Conservation (phyloP, 2,113 vertebrate genomes). For the Coryphaenoides rupestris region DNA sequence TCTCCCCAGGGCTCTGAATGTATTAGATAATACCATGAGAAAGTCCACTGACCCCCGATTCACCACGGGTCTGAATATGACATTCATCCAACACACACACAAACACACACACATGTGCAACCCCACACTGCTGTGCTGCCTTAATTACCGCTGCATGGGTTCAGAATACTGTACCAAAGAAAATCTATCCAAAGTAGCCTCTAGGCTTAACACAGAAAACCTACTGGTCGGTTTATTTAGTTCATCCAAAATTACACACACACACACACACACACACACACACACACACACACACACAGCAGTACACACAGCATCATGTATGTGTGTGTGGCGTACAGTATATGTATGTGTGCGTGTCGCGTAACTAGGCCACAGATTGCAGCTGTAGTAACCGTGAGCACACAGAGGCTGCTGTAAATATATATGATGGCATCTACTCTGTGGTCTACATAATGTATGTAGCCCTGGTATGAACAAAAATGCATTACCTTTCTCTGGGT, state of each 20-base stretch:
- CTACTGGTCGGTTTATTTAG: background rate
- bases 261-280: too few species aligned
- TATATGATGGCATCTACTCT: background rate
- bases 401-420: conserved; percentile 1
- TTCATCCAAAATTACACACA: too few species aligned
- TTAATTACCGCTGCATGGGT: too few species aligned
- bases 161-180: too few species aligned
- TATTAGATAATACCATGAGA: too few species aligned
- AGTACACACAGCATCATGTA: background rate
- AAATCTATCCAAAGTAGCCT: too few species aligned
- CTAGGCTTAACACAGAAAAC: background rate
- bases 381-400: background rate
- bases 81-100: conserved; percentile 12
- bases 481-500: background rate
- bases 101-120: conserved; percentile 5
- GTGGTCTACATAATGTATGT: background rate
- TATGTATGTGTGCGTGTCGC: conserved; percentile 4
- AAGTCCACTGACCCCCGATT: too few species aligned
- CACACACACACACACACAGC: too few species aligned
- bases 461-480: background rate
- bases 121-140: too few species aligned
- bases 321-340: conserved; percentile 3
- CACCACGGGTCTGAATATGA: too few species aligned
- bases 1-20: background rate
- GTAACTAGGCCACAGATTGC: background rate